These are phyloP conservation scores for Crossocerus cetratus DNA, from an alignment of 2,888 invertebrate genomes.

Conservation along the genomic window DNA sequence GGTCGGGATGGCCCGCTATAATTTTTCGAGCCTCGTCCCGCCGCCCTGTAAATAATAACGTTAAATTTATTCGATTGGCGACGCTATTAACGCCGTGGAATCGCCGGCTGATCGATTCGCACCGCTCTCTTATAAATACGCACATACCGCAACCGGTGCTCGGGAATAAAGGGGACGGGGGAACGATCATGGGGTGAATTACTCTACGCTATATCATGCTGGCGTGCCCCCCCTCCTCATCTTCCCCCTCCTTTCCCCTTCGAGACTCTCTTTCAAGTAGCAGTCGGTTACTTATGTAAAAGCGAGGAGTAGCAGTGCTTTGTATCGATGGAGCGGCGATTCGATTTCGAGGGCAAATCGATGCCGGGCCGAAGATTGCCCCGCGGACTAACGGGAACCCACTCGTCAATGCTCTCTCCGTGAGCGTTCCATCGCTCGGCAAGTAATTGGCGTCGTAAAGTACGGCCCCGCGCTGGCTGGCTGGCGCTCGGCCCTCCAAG, in stretches of 20 bases:
- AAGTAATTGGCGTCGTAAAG: constrained; percentile 57
- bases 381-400: constrained; percentile 51
- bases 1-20: not conserved
- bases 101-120: not conserved
- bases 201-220: not conserved
- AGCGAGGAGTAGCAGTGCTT: constrained; percentile 17
- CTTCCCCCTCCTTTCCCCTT: not conserved
- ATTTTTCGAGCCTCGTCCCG: not conserved
- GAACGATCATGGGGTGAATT: not conserved
- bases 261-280: not conserved
- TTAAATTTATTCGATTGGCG: not conserved
- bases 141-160: not conserved
- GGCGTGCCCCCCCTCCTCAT: not conserved
- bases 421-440: constrained; percentile 45
- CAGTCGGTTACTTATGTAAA: constrained; percentile 31
- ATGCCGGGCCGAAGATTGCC: constrained; percentile 46
- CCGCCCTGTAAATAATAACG: not conserved
- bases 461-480: constrained; percentile 10
- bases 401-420: constrained; percentile 51
- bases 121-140: not conserved
- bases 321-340: constrained; percentile 31
- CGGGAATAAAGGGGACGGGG: not conserved
- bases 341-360: constrained; percentile 61
- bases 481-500: not conserved
- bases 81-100: not conserved